These are phyloP conservation scores for Argyrosomus japonicus DNA, from an alignment of 2,113 vertebrate species.

Conservation along the genomic window DNA sequence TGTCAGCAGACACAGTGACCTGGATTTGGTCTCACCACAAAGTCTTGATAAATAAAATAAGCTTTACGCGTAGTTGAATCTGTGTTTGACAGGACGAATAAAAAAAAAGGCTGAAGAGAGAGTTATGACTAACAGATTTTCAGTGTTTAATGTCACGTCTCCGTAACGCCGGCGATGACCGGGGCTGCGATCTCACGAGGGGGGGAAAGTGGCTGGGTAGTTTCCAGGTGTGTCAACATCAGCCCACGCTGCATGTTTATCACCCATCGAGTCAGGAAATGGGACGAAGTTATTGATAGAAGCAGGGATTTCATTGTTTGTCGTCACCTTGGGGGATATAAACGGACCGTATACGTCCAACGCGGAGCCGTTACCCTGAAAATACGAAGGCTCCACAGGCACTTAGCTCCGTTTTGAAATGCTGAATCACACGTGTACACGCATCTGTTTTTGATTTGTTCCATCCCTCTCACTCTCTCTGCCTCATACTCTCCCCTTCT, in stretches of 20 bases:
- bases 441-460: slow-evolving; percentile 85
- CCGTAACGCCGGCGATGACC: slow-evolving; percentile 47
- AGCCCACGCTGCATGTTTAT: slow-evolving; percentile 34
- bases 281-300: slow-evolving; percentile 30
- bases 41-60: slow-evolving; percentile 3
- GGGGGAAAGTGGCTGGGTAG: slow-evolving; percentile 18
- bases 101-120: slow-evolving; percentile 3
- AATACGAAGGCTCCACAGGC: slow-evolving; percentile 28
- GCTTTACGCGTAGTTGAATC: neutral
- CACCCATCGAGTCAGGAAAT: slow-evolving; percentile 37
- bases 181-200: slow-evolving; percentile 3
- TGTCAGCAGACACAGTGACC: slow-evolving; percentile 39
- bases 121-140: slow-evolving; percentile 59
- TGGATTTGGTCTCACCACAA: neutral
- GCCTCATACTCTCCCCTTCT: slow-evolving; percentile 49
- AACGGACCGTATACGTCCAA: slow-evolving; percentile 8
- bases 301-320: slow-evolving; percentile 37
- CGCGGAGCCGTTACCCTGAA: neutral
- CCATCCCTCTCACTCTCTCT: slow-evolving; percentile 62
- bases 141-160: slow-evolving; percentile 49
- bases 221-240: slow-evolving; percentile 75
- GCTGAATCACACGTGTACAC: slow-evolving; percentile 80
- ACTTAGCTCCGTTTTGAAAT: slow-evolving; percentile 61
- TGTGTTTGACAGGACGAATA: slow-evolving; percentile 1
- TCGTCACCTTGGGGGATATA: slow-evolving; percentile 38